Evolutionary conservation across 2,888 invertebrate species (phyloP).

Genomic region (Temnothorax ravouxi): DNA sequence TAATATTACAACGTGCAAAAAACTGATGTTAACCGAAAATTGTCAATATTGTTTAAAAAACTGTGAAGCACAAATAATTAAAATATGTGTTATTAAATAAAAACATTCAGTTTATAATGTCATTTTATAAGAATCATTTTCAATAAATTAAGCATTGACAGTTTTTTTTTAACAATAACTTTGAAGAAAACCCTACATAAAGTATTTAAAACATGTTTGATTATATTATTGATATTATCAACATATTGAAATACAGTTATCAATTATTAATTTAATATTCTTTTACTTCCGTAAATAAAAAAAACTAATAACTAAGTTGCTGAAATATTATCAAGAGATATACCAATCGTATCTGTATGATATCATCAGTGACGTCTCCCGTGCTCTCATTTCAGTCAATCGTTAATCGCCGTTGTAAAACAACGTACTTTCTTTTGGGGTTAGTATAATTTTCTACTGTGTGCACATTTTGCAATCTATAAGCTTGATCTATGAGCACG

Average conservation of each 20-base stretch:
- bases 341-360: slow-evolving; percentile 69
- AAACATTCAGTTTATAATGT: not conserved
- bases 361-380: slow-evolving; percentile 82
- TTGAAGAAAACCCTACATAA: not conserved
- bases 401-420: slow-evolving; percentile 73
- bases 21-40: too few relatives aligned
- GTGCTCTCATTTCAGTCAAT: slow-evolving; percentile 78
- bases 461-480: not conserved
- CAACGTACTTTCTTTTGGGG: slow-evolving; percentile 70
- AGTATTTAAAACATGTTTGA: not conserved
- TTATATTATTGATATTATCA: not conserved
- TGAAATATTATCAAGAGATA: not conserved
- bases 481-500: not conserved
- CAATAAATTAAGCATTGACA: not conserved
- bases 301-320: not conserved
- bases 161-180: not conserved
- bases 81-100: not conserved
- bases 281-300: not conserved
- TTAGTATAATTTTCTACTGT: slow-evolving; percentile 67
- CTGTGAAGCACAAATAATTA: not conserved
- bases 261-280: not conserved
- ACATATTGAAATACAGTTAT: not conserved
- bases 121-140: not conserved
- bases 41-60: not conserved
- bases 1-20: too few relatives aligned